Base-by-base conservation (phyloP, 92 coral and sea anemone species). In the Siderastrea siderea region DNA sequence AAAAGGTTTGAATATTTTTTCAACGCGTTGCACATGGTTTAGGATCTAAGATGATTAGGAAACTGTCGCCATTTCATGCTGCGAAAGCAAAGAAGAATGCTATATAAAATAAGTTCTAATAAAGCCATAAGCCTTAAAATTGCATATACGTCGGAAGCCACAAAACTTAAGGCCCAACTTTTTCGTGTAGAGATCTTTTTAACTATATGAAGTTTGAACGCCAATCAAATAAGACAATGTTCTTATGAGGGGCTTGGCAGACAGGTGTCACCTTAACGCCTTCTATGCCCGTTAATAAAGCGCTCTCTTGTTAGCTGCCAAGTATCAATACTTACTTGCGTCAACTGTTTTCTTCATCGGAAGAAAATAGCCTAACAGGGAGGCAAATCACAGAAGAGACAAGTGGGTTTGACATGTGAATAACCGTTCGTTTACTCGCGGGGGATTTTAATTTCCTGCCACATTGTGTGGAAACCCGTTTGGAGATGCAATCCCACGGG, bases 361-460 rank as follows among this genome's bases (percentile, higher is more conserved):
- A 14, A 72, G 70, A 59, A 82, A 71, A 58, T 74, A 84, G 52
- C 53, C 80, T 62, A 60, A 84, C 72, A 84, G 87, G 87, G 87
- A 73, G 79, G 81, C 73, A 84, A 6, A 84, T 61, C 74, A 84
- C 87, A 84, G 87, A 84, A 51, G 72, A 17, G 47, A 80, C 80
- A 73, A 73, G 80, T 84, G 80, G 48, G 57, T 74, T 84, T 84
- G 87, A 84, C 87, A 74, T 74, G 61, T 84, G 73, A 84, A 84
- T 84, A 67, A 74, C 50, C 80, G 87, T 84, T 74, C 87, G 87
- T 84, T 84, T 84, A 84, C 87, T 72, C 63, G 74, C 73, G 80
- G 86, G 78, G 74, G 87, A 84, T 84, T 84, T 84, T 84, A 84
- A 84, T 84, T 84, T 84, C 87, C 87, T 73, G 87, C 80, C 51